phyloP scores from a whole-genome alignment of 2,888 invertebrate species.

The Drosophila meridionalis region DNA sequence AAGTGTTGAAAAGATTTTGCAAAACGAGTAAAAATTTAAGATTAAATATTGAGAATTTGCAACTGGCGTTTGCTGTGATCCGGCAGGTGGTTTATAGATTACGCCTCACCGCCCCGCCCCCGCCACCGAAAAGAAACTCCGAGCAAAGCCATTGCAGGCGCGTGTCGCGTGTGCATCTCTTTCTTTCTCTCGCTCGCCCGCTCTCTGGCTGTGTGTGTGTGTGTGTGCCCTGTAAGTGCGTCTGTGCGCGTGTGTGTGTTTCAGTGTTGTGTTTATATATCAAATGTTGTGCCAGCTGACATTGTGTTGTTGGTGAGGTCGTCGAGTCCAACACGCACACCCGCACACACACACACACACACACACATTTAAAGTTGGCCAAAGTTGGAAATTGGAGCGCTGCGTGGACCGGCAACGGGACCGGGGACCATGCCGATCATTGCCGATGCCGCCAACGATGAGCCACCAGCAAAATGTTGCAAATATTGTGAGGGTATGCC shows the following conservation, averaged over 20 bases:
- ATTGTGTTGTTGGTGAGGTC: slow-evolving; percentile 43
- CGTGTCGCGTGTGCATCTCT: slow-evolving; percentile 40
- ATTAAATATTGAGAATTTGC: slow-evolving; percentile 16
- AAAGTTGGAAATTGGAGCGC: slow-evolving; percentile 26
- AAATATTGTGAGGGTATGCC: slow-evolving; percentile 94
- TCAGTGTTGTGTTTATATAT: slow-evolving; percentile 23
- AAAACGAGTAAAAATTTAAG: background rate
- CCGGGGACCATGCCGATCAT: slow-evolving; percentile 88
- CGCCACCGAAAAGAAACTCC: background rate
- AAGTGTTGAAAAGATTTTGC: slow-evolving; percentile 49
- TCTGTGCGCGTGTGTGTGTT: slow-evolving; percentile 22
- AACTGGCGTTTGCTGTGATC: slow-evolving; percentile 12
- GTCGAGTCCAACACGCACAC: slow-evolving; percentile 23
- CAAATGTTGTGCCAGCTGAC: slow-evolving; percentile 54
- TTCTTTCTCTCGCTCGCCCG: background rate
- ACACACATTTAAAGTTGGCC: slow-evolving; percentile 14
- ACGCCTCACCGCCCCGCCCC: background rate
- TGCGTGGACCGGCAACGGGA: slow-evolving; percentile 30
- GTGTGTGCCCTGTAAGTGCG: slow-evolving; percentile 15
- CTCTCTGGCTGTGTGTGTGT: slow-evolving; percentile 15
- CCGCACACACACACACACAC: slow-evolving; percentile 5
- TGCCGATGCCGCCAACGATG: slow-evolving; percentile 87
- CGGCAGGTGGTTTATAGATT: slow-evolving; percentile 31
- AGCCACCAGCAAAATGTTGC: slow-evolving; percentile 96
- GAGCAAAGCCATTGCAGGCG: slow-evolving; percentile 31